These are phyloP conservation scores for Asarcornis scutulata DNA, from an alignment of 2,113 vertebrate genomes.

Conservation along the genomic window DNA sequence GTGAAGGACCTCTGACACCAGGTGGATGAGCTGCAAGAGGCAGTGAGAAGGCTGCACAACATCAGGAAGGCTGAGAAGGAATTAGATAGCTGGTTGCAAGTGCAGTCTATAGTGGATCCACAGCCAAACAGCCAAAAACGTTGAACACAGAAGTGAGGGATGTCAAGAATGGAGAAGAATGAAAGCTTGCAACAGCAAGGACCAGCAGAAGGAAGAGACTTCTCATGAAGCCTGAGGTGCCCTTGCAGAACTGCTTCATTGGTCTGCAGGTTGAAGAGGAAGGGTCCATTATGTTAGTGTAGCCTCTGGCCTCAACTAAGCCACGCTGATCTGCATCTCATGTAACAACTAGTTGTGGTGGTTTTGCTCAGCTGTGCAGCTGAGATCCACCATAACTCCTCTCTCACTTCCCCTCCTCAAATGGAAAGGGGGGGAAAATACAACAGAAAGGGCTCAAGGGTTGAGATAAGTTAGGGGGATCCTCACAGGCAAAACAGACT, in stretches of 20 bases:
- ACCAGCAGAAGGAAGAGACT: not conserved
- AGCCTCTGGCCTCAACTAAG: too few species aligned
- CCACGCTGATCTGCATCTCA: too few species aligned
- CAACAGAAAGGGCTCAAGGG: too few species aligned
- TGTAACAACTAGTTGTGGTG: too few species aligned
- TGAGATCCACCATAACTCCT: too few species aligned
- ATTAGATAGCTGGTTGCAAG: not conserved
- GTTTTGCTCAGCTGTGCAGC: too few species aligned
- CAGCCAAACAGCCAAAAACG: not conserved
- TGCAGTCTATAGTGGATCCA: not conserved
- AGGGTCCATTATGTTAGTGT: too few species aligned
- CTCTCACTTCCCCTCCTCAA: too few species aligned
- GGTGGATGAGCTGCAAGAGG: not conserved
- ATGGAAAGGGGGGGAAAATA: too few species aligned
- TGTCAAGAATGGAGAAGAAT: not conserved
- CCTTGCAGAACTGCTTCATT: not conserved
- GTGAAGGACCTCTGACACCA: not conserved
- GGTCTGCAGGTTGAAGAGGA: not conserved
- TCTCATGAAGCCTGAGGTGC: not conserved
- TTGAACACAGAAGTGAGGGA: not conserved
- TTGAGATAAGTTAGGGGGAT: too few species aligned
- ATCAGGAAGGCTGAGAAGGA: not conserved
- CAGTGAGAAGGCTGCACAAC: not conserved
- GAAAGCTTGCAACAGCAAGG: not conserved
- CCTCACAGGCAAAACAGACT: too few species aligned